Conservation (phyloP, 2,113 vertebrate genomes). For the Hypocryptadius cinnamomeus region DNA sequence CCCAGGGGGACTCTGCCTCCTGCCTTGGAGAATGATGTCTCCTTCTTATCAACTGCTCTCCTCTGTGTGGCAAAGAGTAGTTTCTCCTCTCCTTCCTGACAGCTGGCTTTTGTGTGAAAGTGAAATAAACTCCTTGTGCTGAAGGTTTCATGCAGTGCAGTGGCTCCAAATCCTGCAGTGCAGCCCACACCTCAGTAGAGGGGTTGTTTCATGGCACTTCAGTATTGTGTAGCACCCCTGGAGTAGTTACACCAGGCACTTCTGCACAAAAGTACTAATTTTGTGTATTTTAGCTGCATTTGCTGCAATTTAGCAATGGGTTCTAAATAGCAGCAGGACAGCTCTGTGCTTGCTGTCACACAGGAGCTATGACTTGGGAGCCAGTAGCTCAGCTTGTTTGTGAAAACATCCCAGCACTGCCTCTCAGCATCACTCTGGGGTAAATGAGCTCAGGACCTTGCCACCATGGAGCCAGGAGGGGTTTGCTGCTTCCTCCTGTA, state of each 20-base stretch:
- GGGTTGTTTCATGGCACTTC: not conserved
- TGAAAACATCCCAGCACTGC: not conserved
- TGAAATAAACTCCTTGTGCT: not conserved
- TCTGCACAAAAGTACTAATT: not conserved
- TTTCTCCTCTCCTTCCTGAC: not conserved
- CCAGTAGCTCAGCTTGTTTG: not conserved
- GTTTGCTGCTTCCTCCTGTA: not conserved
- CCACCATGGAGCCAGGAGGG: not conserved
- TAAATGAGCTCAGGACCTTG: not conserved
- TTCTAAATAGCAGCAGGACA: not conserved
- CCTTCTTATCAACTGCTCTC: not conserved
- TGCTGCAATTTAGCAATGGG: not conserved
- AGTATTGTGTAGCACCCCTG: not conserved
- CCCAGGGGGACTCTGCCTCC: not conserved
- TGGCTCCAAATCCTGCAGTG: not conserved
- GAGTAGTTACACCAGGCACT: not conserved
- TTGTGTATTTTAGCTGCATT: not conserved
- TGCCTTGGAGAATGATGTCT: not conserved
- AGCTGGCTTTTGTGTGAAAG: not conserved
- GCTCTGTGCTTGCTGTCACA: not conserved
- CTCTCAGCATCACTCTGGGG: not conserved
- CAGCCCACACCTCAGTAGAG: not conserved
- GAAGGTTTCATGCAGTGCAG: not conserved
- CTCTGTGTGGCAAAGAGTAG: not conserved
- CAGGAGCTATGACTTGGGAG: fast-evolving